Conservation (phyloP, 2,888 invertebrate species). For the Drosophila meridionalis region DNA sequence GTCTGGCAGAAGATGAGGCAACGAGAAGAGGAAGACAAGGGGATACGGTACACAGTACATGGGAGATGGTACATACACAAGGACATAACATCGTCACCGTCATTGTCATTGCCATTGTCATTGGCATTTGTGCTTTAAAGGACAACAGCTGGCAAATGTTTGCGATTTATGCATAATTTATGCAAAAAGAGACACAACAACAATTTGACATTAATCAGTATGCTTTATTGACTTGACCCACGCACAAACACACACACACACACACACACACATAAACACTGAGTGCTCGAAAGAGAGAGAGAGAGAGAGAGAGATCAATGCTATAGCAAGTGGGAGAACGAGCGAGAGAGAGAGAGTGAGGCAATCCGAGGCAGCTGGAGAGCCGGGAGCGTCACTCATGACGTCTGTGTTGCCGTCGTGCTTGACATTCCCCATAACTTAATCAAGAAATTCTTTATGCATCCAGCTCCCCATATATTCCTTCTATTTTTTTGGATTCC, state of each 20-base stretch:
- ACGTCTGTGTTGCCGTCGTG: constrained; percentile 32
- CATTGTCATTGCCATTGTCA: constrained; percentile 23
- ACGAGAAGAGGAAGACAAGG: not conserved
- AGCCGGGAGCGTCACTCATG: constrained; percentile 32
- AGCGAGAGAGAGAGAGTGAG: not conserved
- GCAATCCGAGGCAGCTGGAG: not conserved
- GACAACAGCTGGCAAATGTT: constrained; percentile 47
- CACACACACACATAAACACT: constrained; percentile 5
- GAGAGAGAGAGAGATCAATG: constrained; percentile 14
- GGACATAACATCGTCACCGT: constrained; percentile 36
- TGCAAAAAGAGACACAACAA: constrained; percentile 59
- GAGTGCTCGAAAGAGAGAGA: not conserved
- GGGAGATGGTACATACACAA: constrained; percentile 12
- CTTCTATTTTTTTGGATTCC: not conserved
- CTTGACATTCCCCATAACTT: constrained; percentile 71
- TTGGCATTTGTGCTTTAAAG: constrained; percentile 30
- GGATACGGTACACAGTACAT: not conserved
- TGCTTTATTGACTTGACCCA: constrained; percentile 69
- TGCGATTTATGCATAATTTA: constrained; percentile 74
- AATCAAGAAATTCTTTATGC: constrained; percentile 75
- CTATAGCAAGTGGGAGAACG: not conserved
- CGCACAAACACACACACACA: constrained; percentile 3
- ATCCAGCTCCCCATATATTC: not conserved
- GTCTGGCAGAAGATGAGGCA: not conserved
- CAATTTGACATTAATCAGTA: constrained; percentile 75